phyloP scores from a whole-genome alignment of 2,113 vertebrate species.

The Panthera leo region DNA sequence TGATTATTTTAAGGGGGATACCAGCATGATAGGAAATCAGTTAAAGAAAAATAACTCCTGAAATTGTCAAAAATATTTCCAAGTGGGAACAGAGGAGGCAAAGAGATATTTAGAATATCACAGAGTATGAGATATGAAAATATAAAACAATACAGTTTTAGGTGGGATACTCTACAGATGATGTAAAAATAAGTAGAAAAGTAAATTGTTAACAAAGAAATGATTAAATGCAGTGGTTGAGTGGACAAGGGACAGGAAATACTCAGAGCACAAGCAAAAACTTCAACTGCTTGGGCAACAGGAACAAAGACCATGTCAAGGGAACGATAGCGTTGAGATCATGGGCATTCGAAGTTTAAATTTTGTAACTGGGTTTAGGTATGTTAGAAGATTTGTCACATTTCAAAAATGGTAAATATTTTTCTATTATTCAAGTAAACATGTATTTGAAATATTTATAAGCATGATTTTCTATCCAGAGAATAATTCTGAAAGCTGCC shows the following conservation, averaged over 20 bases:
- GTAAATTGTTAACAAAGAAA: neutral
- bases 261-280: neutral
- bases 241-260: neutral
- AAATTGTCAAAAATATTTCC: neutral
- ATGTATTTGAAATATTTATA: neutral
- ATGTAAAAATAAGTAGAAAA: neutral
- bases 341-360: neutral
- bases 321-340: neutral
- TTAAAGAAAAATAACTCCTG: neutral
- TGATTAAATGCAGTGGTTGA: neutral
- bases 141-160: neutral
- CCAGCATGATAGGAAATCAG: neutral
- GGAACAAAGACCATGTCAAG: neutral
- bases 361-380: neutral
- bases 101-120: neutral
- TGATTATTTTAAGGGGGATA: neutral
- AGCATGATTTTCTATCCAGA: neutral
- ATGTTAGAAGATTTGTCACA: neutral
- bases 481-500: neutral
- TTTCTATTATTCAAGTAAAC: neutral
- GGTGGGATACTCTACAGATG: neutral
- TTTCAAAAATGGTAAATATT: conserved; percentile 8
- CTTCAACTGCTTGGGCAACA: neutral
- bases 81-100: neutral
- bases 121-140: neutral